Percentiles rank a stretch among this genome's conserved stretches.
Conservation (phyloP, 2,888 invertebrate genomes). For the Leucophenga maculata region DNA sequence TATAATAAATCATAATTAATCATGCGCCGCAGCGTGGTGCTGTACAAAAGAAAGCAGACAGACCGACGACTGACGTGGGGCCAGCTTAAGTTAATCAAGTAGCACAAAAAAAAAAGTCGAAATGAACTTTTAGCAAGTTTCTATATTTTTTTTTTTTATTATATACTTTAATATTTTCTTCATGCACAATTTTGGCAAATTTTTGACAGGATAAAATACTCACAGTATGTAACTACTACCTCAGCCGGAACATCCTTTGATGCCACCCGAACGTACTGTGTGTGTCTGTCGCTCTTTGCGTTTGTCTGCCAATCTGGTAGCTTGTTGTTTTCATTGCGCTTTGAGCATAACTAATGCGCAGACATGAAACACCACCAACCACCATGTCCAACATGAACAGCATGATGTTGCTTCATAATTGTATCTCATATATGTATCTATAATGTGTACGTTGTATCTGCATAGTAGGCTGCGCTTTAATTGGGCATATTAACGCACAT, state of each 20-base stretch:
- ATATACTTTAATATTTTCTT: not conserved
- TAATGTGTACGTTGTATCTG: not conserved
- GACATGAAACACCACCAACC: constrained; percentile 6
- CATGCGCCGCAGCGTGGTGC: constrained; percentile 20
- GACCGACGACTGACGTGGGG: too few relatives aligned
- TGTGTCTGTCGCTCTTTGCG: not conserved
- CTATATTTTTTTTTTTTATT: constrained; percentile 11
- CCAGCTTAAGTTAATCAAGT: not conserved
- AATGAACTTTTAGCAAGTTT: not conserved
- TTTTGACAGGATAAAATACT: not conserved
- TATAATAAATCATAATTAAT: constrained; percentile 31
- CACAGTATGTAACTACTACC: not conserved
- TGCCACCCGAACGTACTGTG: not conserved
- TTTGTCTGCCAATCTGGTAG: not conserved
- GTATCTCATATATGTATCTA: not conserved
- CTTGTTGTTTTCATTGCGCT: constrained; percentile 19
- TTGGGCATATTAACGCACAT: constrained; percentile 26
- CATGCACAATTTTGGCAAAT: not conserved
- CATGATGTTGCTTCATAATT: not conserved
- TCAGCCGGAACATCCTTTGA: too few relatives aligned
- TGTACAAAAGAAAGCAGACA: not conserved
- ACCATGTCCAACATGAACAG: not conserved
- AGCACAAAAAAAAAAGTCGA: not conserved
- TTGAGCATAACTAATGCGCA: constrained; percentile 26
- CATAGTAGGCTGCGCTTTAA: constrained; percentile 8